phyloP scores from a whole-genome alignment of 2,797 vertebrate species.

The Harpagifer antarcticus region DNA sequence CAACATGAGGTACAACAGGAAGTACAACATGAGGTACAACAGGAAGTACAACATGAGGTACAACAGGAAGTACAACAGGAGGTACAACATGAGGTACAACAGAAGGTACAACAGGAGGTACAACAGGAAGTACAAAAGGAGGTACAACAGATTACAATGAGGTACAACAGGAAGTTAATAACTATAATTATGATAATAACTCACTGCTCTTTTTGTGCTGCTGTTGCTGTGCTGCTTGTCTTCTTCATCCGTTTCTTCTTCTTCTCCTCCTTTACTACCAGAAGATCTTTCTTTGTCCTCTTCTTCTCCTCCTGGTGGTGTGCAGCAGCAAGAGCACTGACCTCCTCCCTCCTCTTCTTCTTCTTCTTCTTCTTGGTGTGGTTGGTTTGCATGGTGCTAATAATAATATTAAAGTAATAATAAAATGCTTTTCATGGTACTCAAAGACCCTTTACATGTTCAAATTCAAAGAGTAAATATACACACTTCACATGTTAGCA shows the following conservation, averaged over 20 bases:
- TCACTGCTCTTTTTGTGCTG: background rate
- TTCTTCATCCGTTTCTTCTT: background rate
- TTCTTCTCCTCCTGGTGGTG: background rate
- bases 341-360: background rate
- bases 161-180: background rate
- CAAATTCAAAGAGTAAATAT: too few relatives aligned
- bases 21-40: background rate
- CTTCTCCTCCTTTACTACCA: background rate
- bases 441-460: too few relatives aligned
- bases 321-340: too few relatives aligned
- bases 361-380: slow-evolving; percentile 9
- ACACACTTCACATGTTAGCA: too few relatives aligned
- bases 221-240: background rate
- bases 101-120: too few relatives aligned
- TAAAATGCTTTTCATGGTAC: too few relatives aligned
- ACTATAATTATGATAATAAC: background rate
- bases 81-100: too few relatives aligned
- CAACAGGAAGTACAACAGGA: too few relatives aligned
- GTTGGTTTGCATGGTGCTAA: background rate
- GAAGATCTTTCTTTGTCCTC: background rate
- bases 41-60: background rate
- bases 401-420: too few relatives aligned
- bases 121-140: background rate
- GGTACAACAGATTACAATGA: too few relatives aligned
- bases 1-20: too few relatives aligned